These are phyloP conservation scores for Athene noctua DNA, from an alignment of 2,113 vertebrate genomes.

Conservation along the genomic window DNA sequence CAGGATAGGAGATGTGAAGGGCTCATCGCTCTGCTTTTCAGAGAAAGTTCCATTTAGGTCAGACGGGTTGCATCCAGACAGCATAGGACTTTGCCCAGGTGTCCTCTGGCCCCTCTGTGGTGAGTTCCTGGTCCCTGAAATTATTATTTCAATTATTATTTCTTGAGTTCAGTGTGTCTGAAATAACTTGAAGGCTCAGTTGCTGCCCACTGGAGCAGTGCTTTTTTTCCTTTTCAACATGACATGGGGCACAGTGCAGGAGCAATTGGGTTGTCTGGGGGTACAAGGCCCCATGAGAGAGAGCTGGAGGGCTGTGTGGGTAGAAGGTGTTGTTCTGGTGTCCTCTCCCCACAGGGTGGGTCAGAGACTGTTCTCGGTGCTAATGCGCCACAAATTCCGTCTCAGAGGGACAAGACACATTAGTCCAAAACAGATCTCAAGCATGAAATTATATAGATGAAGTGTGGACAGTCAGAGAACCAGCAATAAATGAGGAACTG, in stretches of 20 bases:
- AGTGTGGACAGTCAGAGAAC: not conserved
- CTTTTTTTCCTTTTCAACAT: not conserved
- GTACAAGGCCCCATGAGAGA: not conserved
- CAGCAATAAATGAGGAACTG: not conserved
- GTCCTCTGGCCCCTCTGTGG: not conserved
- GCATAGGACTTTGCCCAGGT: not conserved
- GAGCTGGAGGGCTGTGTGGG: not conserved
- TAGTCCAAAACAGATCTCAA: not conserved
- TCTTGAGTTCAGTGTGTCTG: not conserved
- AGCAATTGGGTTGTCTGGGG: not conserved
- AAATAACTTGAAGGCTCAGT: not conserved
- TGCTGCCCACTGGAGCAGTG: not conserved
- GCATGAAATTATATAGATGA: not conserved
- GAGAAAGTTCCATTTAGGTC: not conserved
- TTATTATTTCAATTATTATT: not conserved
- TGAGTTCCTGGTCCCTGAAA: not conserved
- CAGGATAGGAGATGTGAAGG: not conserved
- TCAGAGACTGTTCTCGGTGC: not conserved
- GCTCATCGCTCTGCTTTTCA: fast-evolving
- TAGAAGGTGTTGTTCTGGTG: too few relatives aligned
- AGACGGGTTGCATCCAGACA: not conserved
- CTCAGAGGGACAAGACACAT: not conserved
- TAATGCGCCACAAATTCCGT: not conserved
- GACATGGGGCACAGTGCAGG: fast-evolving
- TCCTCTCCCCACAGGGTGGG: not conserved